A percentile compares a stretch with the other conserved stretches of the same genome.
Conservation (phyloP, 2,113 vertebrate species). For the Catharus bicknelli region DNA sequence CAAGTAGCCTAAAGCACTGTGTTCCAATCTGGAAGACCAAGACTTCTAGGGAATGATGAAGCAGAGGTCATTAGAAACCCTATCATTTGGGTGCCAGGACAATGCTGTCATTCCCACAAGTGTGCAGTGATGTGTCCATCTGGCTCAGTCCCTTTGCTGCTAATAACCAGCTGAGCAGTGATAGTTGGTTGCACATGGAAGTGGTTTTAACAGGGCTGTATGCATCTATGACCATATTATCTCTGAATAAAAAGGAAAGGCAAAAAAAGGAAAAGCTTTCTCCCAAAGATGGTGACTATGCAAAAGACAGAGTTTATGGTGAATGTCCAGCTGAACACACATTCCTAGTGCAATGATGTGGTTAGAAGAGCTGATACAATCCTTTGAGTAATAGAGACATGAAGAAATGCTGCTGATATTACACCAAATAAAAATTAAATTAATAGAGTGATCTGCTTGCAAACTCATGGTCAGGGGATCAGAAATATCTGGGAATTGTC, state of each 20-base stretch:
- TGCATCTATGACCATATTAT: not conserved
- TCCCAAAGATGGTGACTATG: not conserved
- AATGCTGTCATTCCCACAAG: conserved; percentile 15
- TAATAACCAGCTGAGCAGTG: not conserved
- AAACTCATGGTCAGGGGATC: not conserved
- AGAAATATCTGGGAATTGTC: not conserved
- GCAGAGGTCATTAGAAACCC: not conserved
- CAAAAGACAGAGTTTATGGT: not conserved
- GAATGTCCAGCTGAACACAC: not conserved
- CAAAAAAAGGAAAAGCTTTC: not conserved
- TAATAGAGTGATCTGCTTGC: not conserved
- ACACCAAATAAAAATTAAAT: not conserved
- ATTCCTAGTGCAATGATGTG: not conserved
- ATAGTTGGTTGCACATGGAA: not conserved
- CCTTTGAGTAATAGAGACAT: not conserved
- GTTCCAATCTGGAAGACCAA: not conserved
- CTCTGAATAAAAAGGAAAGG: not conserved
- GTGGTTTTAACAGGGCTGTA: not conserved
- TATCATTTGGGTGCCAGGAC: not conserved
- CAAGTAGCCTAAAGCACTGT: not conserved
- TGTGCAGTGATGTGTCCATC: not conserved
- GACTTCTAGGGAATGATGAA: not conserved
- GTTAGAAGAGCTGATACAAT: conserved; percentile 30
- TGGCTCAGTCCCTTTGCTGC: not conserved
- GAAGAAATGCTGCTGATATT: not conserved